Percentiles rank a stretch among this genome's conserved stretches.
Evolutionary conservation across 2,113 vertebrate species (phyloP).

Genomic region (Microcebus ravelobensis): DNA sequence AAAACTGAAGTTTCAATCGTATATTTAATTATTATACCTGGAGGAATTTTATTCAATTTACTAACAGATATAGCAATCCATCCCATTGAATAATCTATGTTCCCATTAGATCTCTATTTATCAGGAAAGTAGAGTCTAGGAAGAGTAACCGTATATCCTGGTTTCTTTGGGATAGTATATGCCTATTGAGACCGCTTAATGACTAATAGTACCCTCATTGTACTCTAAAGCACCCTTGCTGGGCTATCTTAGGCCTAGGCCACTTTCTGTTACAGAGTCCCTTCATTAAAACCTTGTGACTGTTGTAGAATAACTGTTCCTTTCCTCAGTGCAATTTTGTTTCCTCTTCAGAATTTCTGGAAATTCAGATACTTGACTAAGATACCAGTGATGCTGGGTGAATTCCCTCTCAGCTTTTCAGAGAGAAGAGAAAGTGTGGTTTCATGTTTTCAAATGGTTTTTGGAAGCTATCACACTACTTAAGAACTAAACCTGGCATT

Average conservation of each 20-base stretch:
- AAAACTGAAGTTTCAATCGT: not conserved
- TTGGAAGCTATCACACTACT: not conserved
- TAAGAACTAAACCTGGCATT: not conserved
- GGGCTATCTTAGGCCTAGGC: not conserved
- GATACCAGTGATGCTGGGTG: not conserved
- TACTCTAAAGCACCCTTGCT: not conserved
- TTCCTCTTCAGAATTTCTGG: not conserved
- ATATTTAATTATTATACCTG: not conserved
- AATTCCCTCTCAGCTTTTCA: not conserved
- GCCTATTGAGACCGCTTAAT: not conserved
- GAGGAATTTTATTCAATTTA: not conserved
- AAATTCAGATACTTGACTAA: not conserved
- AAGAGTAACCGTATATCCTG: not conserved
- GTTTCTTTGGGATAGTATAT: not conserved
- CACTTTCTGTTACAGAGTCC: not conserved
- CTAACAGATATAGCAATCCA: not conserved
- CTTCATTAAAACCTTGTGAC: not conserved
- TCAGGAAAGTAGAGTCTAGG: not conserved
- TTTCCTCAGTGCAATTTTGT: not conserved
- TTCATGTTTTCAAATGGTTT: not conserved
- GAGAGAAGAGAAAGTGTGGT: not conserved
- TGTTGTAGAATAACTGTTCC: not conserved
- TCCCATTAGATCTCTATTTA: not conserved
- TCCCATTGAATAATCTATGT: not conserved
- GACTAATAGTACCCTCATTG: not conserved